Evolutionary conservation across 2,797 vertebrate genomes (phyloP).

Genomic region (Glyptemys insculpta): DNA sequence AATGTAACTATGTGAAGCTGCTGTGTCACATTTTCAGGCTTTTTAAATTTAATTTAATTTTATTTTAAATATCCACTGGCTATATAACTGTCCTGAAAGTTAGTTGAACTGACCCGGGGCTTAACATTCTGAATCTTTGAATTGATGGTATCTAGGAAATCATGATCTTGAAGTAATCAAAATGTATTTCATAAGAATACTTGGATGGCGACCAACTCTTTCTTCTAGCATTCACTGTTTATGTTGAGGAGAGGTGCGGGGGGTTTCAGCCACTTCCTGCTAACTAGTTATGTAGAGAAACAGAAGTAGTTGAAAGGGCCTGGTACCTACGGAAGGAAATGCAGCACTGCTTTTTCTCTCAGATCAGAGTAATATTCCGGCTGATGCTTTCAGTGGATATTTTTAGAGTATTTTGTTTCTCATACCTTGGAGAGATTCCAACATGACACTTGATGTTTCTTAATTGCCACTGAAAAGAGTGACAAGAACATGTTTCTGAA

Average conservation of each 20-base stretch:
- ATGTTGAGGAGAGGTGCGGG: slow-evolving; percentile 12
- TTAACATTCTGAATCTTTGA: background rate
- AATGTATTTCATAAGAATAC: slow-evolving; percentile 23
- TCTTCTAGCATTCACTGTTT: slow-evolving; percentile 49
- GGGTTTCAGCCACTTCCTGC: slow-evolving; percentile 79
- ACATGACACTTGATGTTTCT: background rate
- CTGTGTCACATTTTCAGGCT: background rate
- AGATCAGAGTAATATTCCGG: slow-evolving; percentile 71
- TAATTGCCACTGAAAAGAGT: background rate
- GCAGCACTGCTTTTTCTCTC: slow-evolving; percentile 74
- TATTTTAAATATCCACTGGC: fast-evolving
- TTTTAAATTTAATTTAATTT: background rate
- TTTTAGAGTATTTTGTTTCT: slow-evolving; percentile 76
- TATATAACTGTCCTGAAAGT: background rate
- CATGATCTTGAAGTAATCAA: slow-evolving; percentile 45
- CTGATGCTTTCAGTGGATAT: slow-evolving; percentile 77
- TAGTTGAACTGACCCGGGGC: background rate
- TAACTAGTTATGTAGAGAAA: slow-evolving; percentile 77
- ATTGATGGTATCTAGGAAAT: background rate
- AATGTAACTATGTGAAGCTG: background rate
- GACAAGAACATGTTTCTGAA: background rate
- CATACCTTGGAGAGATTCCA: slow-evolving; percentile 62
- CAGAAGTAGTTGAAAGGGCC: slow-evolving; percentile 79
- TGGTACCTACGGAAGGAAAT: slow-evolving; percentile 80
- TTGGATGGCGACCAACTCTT: slow-evolving; percentile 16